Base-by-base conservation (phyloP, 1,140 invertebrate species). In the Meloidogyne hapla region DNA sequence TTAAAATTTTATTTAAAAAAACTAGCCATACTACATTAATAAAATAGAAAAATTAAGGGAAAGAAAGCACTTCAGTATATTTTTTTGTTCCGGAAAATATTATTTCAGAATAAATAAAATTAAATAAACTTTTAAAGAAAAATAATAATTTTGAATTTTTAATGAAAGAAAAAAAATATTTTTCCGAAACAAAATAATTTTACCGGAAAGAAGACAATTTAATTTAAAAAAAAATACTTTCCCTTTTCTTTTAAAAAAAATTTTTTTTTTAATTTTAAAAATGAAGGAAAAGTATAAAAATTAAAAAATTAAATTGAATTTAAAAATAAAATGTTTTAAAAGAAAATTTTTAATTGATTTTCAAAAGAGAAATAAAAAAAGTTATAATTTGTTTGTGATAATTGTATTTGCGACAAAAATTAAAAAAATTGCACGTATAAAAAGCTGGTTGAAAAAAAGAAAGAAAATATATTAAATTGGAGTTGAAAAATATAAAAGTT, bases 211-310 rank as follows among this genome's bases (percentile, higher is more conserved):
- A n/a, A n/a, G n/a, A 48, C 33, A 33, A 4, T 6, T 33, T 18
- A 56, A 56, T n/a, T n/a, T 56, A 56, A 56, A 56, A 56, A n/a
- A 8, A 48, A 18, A 56, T n/a, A 56, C 18, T 56, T 56, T n/a
- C n/a, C 5, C 18, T 56, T 56, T 56, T 18, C 1, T 56, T 56
- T 6, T 2, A n/a, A 45, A 42, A 18, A 48, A 48, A 48, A 33
- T 1, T 33, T 33, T 33, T 33, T 33, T 33, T 33, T 33, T 33
- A 33, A 33, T 18, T 18, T 18, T 18, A 15, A 48, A 48, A 48
- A 48, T 48, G n/a, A 56, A 56, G n/a, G 18, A 56, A 56, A 56
- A 56, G 48, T 56, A 56, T 56, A 56, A 56, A 56, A 42, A 56
- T n/a, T 56, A 56, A n/a, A 56, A n/a, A 45, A 45, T n/a, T n/a